phyloP scores from a whole-genome alignment of 2,113 vertebrate genomes.

The Hemiscyllium ocellatum region DNA sequence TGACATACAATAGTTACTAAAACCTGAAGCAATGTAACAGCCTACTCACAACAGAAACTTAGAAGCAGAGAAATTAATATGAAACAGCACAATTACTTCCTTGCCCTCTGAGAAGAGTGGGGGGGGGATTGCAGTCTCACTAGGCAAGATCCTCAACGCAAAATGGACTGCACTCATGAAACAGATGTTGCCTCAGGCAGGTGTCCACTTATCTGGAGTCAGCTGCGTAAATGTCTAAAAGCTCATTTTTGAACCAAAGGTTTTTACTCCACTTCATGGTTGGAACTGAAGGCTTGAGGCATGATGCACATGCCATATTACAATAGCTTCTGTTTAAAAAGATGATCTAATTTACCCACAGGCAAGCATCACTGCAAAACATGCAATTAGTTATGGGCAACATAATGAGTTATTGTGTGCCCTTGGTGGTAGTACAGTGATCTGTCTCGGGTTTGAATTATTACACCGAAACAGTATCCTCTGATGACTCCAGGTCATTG shows the following conservation, averaged over 20 bases:
- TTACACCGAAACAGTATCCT: neutral
- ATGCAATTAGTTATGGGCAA: neutral
- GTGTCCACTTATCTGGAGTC: conserved; percentile 3
- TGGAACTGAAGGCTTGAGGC: neutral
- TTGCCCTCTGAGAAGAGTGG: neutral
- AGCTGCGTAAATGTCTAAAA: neutral
- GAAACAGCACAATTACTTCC: neutral
- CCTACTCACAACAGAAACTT: neutral
- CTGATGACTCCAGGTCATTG: neutral
- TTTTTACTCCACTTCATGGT: neutral
- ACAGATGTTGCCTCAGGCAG: neutral
- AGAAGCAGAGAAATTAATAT: neutral
- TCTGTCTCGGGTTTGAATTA: neutral
- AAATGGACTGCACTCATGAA: neutral
- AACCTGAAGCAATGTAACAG: neutral
- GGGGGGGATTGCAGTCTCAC: neutral
- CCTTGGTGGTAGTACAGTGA: neutral
- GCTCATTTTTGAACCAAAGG: neutral
- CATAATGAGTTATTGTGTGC: conserved; percentile 4
- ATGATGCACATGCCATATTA: neutral
- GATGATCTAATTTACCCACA: neutral
- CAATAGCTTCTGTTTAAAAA: conserved; percentile 23
- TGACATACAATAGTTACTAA: neutral
- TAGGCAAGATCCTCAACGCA: neutral
- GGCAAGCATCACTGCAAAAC: neutral